Evolutionary conservation across 2,113 vertebrate genomes (phyloP).

Genomic region (Anser brachyrhynchus): DNA sequence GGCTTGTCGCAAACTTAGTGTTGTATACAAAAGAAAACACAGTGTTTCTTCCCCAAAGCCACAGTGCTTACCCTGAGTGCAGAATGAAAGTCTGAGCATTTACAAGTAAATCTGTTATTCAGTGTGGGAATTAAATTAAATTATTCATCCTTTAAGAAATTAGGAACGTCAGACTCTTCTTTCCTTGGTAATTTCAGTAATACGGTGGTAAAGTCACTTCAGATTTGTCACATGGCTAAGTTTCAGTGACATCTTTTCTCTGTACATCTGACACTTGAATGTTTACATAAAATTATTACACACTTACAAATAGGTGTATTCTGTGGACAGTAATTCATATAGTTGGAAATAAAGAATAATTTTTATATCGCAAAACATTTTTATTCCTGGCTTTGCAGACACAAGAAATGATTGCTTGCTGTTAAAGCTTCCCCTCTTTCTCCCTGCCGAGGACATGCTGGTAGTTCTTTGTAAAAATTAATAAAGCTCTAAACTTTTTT

Average conservation of each 20-base stretch:
- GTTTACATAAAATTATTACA: not conserved
- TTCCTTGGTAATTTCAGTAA: conserved; percentile 8
- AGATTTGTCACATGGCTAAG: not conserved
- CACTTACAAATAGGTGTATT: not conserved
- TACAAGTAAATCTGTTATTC: conserved; percentile 66
- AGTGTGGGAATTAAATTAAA: conserved; percentile 29
- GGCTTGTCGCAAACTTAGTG: conserved; percentile 26
- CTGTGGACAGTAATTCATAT: not conserved
- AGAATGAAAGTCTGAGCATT: conserved; percentile 42
- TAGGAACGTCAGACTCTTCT: conserved; percentile 1
- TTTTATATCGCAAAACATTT: not conserved
- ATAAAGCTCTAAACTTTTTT: not conserved
- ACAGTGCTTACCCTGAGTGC: conserved; percentile 9
- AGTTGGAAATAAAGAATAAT: not conserved
- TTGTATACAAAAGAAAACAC: conserved; percentile 37
- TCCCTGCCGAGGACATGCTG: not conserved
- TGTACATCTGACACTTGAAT: not conserved
- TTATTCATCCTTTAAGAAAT: conserved; percentile 69
- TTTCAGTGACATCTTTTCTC: not conserved
- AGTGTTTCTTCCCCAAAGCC: conserved; percentile 19
- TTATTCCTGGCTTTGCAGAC: not conserved
- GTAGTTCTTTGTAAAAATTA: not conserved
- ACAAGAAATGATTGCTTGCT: not conserved
- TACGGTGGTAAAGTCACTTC: not conserved
- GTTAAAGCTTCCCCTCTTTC: not conserved